These are phyloP conservation scores for Catharus bicknelli DNA, from an alignment of 2,113 vertebrate genomes.

Conservation along the genomic window DNA sequence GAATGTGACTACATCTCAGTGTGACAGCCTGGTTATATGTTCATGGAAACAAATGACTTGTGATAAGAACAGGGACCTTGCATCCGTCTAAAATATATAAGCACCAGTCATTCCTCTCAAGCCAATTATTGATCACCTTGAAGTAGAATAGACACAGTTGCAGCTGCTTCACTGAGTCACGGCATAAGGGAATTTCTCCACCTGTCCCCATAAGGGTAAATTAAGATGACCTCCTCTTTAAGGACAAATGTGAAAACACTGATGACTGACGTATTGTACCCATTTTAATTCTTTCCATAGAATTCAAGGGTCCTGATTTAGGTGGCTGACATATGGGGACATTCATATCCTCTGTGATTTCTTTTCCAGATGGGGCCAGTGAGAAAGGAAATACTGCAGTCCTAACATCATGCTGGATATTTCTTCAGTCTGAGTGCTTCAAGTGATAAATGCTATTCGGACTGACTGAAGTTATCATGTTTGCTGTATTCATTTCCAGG, in stretches of 20 bases:
- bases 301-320: background rate
- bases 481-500: background rate
- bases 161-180: background rate
- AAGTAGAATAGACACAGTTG: background rate
- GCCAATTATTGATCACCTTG: background rate
- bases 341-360: background rate
- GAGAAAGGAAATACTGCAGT: background rate
- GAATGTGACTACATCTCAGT: background rate
- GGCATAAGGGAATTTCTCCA: background rate
- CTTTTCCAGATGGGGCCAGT: background rate
- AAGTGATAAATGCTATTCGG: background rate
- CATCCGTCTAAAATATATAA: background rate
- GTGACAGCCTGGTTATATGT: background rate
- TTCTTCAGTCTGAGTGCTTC: background rate
- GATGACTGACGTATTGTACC: background rate
- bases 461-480: background rate
- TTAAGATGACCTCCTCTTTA: background rate
- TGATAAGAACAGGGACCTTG: background rate
- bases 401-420: background rate
- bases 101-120: background rate
- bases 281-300: background rate
- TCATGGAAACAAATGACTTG: background rate
- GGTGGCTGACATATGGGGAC: background rate
- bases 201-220: accelerated
- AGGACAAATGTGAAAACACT: background rate